Percentiles rank a stretch among this genome's conserved stretches.
phyloP scores from a whole-genome alignment of 2,888 invertebrate genomes.

The Metalampra italica region DNA sequence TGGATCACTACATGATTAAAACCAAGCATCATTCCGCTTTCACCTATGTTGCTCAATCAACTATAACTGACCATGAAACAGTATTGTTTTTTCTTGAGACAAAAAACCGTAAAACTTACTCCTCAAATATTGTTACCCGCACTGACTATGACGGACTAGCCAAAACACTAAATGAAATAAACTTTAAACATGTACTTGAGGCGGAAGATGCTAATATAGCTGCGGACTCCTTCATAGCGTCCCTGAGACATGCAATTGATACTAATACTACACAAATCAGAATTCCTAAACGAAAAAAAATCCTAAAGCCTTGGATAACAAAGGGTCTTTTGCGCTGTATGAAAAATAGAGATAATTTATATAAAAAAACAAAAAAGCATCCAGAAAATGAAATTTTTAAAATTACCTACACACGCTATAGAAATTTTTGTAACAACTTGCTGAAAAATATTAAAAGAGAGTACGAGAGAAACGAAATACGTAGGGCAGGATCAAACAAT shows the following conservation, averaged over 20 bases:
- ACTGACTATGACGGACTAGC: neutral
- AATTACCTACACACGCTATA: constrained; percentile 7
- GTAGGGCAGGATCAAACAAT: constrained; percentile 6
- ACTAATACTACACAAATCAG: neutral
- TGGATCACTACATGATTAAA: constrained; percentile 19
- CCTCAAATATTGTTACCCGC: neutral
- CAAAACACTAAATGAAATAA: neutral
- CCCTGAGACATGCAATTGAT: neutral
- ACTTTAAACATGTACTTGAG: neutral
- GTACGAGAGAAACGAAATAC: constrained; percentile 10
- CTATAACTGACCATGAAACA: constrained; percentile 12
- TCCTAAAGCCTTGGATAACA: neutral
- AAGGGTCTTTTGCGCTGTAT: constrained; percentile 8
- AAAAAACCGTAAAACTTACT: neutral
- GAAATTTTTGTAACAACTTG: neutral
- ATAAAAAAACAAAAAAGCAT: constrained; percentile 9
- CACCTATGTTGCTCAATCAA: constrained; percentile 6
- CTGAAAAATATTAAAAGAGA: constrained; percentile 11
- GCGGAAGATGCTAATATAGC: neutral
- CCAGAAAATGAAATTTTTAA: constrained; percentile 8
- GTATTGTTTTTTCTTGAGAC: neutral
- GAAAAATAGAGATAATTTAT: constrained; percentile 11
- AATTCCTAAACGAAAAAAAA: neutral
- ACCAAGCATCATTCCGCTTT: constrained; percentile 8
- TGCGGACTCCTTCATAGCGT: neutral